Conservation (phyloP, 2,888 invertebrate genomes). For the Itoplectis maculator region DNA sequence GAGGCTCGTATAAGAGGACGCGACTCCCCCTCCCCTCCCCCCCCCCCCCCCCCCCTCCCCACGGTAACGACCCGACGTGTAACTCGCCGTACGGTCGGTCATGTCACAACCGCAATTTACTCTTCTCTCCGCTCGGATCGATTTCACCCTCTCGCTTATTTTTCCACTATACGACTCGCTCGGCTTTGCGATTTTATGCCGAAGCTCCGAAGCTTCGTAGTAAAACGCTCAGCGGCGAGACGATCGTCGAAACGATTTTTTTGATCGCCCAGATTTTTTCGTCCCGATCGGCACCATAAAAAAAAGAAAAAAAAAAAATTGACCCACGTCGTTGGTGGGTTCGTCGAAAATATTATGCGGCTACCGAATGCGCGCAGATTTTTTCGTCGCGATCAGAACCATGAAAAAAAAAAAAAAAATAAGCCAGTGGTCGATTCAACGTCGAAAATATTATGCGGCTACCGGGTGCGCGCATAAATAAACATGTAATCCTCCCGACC, state of each 20-base stretch:
- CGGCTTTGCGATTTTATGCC: conserved; percentile 7
- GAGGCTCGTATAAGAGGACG: conserved; percentile 24
- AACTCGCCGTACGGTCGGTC: conserved; percentile 17
- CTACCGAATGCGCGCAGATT: conserved; percentile 21
- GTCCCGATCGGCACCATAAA: not conserved
- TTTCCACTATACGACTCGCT: conserved; percentile 1
- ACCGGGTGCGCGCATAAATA: conserved; percentile 63
- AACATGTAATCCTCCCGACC: conserved; percentile 59
- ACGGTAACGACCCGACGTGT: conserved; percentile 8
- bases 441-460: conserved; percentile 46
- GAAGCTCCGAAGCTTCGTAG: not conserved
- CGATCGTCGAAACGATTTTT: too few relatives aligned
- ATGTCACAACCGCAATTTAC: conserved; percentile 33
- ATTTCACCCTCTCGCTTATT: not conserved
- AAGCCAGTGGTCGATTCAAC: conserved; percentile 16
- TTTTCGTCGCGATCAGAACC: not conserved
- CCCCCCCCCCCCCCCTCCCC: too few relatives aligned
- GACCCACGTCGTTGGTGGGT: conserved; percentile 7
- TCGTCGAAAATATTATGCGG: conserved; percentile 49
- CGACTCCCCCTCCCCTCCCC: too few relatives aligned
- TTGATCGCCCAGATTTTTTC: too few relatives aligned
- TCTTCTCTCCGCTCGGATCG: not conserved
- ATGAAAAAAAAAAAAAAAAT: not conserved
- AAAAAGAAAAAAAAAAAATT: conserved; percentile 2
- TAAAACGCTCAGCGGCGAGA: not conserved